Conservation (phyloP, 2,113 vertebrate genomes). For the Pristiophorus japonicus region DNA sequence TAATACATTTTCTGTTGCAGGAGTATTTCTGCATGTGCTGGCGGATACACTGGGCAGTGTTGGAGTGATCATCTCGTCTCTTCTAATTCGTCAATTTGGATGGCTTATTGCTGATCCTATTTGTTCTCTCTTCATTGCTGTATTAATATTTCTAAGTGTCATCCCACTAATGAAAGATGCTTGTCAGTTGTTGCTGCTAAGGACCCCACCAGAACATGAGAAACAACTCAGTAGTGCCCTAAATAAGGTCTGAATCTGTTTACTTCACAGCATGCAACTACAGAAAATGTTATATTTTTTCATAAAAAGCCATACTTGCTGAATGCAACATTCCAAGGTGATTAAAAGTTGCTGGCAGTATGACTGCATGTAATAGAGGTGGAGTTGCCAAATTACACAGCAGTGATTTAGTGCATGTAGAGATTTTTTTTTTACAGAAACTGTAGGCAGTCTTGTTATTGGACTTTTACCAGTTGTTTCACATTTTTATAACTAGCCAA, state of each 20-base stretch:
- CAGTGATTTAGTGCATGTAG: not conserved
- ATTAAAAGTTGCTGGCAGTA: not conserved
- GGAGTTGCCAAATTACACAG: not conserved
- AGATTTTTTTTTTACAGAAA: too few species aligned
- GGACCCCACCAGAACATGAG: constrained; percentile 77
- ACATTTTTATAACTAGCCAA: not conserved
- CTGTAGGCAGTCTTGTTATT: not conserved
- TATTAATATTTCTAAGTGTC: constrained; percentile 92
- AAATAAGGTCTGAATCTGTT: constrained; percentile 72
- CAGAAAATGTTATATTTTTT: not conserved
- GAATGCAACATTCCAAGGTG: not conserved
- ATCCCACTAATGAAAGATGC: constrained; percentile 89
- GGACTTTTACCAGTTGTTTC: not conserved
- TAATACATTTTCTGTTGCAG: constrained; percentile 51
- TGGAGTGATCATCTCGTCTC: constrained; percentile 89
- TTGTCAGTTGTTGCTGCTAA: constrained; percentile 83
- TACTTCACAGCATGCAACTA: not conserved
- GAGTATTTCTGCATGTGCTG: constrained; percentile 90
- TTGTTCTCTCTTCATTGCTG: constrained; percentile 92
- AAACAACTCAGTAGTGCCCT: constrained; percentile 81
- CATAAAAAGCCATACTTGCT: not conserved
- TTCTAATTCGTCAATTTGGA: constrained; percentile 95
- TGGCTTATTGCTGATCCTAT: constrained; percentile 96
- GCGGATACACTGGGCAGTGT: constrained; percentile 95
- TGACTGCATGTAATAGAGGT: not conserved